These are phyloP conservation scores for cat (Felis catus) DNA, from an alignment of 2,113 vertebrate species.

Conservation along the genomic window DNA sequence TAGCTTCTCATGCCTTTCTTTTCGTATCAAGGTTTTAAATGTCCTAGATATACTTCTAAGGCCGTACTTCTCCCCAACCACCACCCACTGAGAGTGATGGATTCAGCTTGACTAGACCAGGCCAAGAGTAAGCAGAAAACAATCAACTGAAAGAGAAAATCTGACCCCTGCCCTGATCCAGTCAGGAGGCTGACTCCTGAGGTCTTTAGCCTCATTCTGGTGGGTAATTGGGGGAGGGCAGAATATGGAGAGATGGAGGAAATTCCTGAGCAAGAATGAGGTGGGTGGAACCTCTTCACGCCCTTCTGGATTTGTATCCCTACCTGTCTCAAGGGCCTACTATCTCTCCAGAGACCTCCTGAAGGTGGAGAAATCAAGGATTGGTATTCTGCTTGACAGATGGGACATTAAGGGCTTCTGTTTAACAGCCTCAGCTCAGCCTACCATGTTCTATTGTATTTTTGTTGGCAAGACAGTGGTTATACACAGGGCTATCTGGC, in stretches of 20 bases:
- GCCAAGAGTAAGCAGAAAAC: constrained; percentile 29
- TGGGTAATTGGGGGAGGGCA: not conserved
- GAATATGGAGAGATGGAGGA: not conserved
- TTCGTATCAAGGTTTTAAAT: not conserved
- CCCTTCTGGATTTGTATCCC: not conserved
- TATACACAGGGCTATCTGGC: not conserved
- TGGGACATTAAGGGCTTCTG: not conserved
- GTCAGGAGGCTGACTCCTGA: not conserved
- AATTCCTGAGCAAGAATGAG: not conserved
- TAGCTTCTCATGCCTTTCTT: not conserved
- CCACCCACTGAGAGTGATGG: not conserved
- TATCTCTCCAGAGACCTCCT: not conserved
- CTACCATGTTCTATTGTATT: not conserved
- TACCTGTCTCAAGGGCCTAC: not conserved
- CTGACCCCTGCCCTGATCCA: not conserved
- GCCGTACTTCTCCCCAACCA: not conserved
- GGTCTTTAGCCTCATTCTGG: not conserved
- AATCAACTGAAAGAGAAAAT: constrained; percentile 42
- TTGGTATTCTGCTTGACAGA: not conserved
- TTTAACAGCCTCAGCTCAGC: not conserved
- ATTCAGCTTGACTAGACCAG: not conserved
- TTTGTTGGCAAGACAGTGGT: not conserved
- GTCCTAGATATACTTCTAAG: not conserved
- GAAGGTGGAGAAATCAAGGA: not conserved
- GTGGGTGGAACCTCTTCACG: not conserved